phyloP scores from a whole-genome alignment of 2,888 invertebrate species.

The Mylabris sibirica region DNA sequence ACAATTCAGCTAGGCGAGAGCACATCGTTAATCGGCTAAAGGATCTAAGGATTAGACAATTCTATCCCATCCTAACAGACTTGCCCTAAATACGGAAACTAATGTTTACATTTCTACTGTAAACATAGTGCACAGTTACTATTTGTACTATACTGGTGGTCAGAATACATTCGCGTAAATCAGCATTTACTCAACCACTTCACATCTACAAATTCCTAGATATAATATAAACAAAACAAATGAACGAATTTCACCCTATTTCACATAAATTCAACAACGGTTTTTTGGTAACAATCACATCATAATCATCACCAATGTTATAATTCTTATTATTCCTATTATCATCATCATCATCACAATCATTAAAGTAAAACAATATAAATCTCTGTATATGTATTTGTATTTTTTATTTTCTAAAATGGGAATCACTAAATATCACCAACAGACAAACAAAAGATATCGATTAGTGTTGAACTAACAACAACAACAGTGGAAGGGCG shows the following conservation, averaged over 20 bases:
- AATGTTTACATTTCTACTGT: conserved; percentile 18
- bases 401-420: not conserved
- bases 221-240: conserved; percentile 10
- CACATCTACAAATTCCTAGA: conserved; percentile 21
- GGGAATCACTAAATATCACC: not conserved
- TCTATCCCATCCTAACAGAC: not conserved
- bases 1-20: not conserved
- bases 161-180: conserved; percentile 30
- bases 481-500: not conserved
- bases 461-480: not conserved
- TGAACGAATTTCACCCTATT: not conserved
- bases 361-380: not conserved
- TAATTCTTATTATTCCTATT: not conserved
- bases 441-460: conserved; percentile 3
- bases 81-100: not conserved
- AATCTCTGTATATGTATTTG: not conserved
- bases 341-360: not conserved
- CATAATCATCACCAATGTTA: not conserved
- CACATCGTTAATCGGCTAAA: conserved; percentile 5
- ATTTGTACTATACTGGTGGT: conserved; percentile 28
- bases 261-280: not conserved
- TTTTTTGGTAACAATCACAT: not conserved
- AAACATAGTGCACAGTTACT: conserved; percentile 24
- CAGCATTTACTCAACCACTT: conserved; percentile 24
- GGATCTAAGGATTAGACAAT: conserved; percentile 7